These are phyloP conservation scores for Mystacides longicornis DNA, from an alignment of 2,888 invertebrate species.

Conservation along the genomic window DNA sequence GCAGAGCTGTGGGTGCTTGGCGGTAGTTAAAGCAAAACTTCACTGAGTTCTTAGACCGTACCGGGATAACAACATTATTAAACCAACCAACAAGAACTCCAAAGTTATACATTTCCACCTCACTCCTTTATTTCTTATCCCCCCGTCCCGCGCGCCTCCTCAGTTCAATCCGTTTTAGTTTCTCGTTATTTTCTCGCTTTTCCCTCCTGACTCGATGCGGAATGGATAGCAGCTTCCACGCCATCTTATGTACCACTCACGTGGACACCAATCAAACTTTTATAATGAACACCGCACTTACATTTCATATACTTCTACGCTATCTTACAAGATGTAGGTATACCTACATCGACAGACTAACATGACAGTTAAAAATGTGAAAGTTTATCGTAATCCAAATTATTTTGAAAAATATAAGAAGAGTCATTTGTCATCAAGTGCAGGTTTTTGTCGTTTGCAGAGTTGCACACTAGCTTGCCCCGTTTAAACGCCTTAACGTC, in stretches of 20 bases:
- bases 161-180: neutral
- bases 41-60: constrained; percentile 24
- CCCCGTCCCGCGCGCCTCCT: constrained; percentile 1
- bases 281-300: neutral
- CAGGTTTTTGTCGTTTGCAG: too few species aligned
- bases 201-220: neutral
- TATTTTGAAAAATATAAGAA: too few species aligned
- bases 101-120: constrained; percentile 23
- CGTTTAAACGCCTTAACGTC: too few species aligned
- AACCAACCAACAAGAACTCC: constrained; percentile 27
- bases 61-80: constrained; percentile 27
- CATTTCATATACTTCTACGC: too few species aligned
- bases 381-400: too few species aligned
- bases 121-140: neutral
- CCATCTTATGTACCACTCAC: neutral
- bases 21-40: constrained; percentile 26
- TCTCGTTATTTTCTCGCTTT: neutral
- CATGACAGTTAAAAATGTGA: too few species aligned
- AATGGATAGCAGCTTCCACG: neutral
- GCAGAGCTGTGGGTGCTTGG: constrained; percentile 21
- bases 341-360: too few species aligned
- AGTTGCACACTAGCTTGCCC: too few species aligned
- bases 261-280: neutral
- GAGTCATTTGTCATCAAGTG: too few species aligned
- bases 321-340: too few species aligned